Evolutionary conservation across 2,888 invertebrate species (phyloP).

Genomic region (Synanthedon myopaeformis): DNA sequence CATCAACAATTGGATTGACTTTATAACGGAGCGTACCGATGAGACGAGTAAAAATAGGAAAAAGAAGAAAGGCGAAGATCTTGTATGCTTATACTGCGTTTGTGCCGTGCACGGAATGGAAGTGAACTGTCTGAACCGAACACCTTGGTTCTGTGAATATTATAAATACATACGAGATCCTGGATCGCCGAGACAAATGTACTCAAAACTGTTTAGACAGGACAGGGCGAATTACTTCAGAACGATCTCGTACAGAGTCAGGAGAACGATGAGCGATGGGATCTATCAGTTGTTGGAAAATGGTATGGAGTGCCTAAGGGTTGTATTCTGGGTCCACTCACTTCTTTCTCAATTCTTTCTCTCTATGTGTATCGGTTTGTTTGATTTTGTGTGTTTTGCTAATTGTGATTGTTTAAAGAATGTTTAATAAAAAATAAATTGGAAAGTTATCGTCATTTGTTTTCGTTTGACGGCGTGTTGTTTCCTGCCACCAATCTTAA

Average conservation of each 20-base stretch:
- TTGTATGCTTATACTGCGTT: slow-evolving; percentile 39
- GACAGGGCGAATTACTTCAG: slow-evolving; percentile 46
- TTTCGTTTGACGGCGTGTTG: slow-evolving; percentile 20
- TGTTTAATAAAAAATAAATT: not conserved
- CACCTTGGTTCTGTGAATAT: slow-evolving; percentile 40
- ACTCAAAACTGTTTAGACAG: slow-evolving; percentile 27
- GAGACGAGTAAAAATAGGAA: not conserved
- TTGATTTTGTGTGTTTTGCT: not conserved
- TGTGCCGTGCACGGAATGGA: slow-evolving; percentile 26
- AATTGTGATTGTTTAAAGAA: not conserved
- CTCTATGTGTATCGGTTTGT: too few relatives aligned
- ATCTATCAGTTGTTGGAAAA: slow-evolving; percentile 35
- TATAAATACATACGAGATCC: slow-evolving; percentile 22
- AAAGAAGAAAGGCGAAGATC: not conserved
- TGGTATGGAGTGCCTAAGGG: slow-evolving; percentile 24
- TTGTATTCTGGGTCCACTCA: slow-evolving; percentile 10
- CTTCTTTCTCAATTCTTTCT: slow-evolving; percentile 7
- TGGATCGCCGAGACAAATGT: slow-evolving; percentile 22
- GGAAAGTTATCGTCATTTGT: not conserved
- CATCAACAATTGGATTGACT: slow-evolving; percentile 32
- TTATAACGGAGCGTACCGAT: slow-evolving; percentile 7
- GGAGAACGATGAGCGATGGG: slow-evolving; percentile 50
- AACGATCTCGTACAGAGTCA: slow-evolving; percentile 37
- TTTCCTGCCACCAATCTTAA: slow-evolving; percentile 39
- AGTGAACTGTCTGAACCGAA: slow-evolving; percentile 31